Evolutionary conservation across 1,140 invertebrate genomes (phyloP).

Genomic region (Drosophila asahinai): DNA sequence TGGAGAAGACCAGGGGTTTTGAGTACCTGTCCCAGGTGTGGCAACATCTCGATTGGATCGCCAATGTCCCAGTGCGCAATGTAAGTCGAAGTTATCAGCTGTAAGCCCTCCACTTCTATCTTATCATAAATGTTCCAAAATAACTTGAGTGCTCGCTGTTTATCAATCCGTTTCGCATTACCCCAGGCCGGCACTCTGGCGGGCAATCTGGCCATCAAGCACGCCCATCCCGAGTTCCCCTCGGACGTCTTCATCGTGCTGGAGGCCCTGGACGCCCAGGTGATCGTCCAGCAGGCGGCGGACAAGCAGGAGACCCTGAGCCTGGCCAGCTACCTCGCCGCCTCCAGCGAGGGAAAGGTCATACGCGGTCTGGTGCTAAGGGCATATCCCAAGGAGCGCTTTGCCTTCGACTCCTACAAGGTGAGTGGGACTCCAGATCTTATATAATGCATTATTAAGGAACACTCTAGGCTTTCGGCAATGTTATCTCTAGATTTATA

Average conservation of each 20-base stretch:
- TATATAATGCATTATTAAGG: background rate
- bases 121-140: constrained; percentile 12
- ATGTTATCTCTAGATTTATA: background rate
- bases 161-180: constrained; percentile 44
- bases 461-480: too few species aligned
- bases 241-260: constrained; percentile 92
- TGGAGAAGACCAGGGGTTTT: constrained; percentile 86
- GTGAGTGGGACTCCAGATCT: constrained; percentile 80
- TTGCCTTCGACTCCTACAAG: constrained; percentile 86
- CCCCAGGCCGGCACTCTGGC: constrained; percentile 88
- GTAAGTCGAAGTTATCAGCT: constrained; percentile 77
- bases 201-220: constrained; percentile 93
- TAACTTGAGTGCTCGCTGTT: constrained; percentile 8
- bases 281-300: constrained; percentile 57
- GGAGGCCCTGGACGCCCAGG: constrained; percentile 88
- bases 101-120: constrained; percentile 34
- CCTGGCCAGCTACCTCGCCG: constrained; percentile 55
- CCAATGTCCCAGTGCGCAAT: constrained; percentile 90
- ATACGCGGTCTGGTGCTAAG: constrained; percentile 62
- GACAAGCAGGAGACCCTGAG: constrained; percentile 48
- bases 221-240: constrained; percentile 89
- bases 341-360: constrained; percentile 55
- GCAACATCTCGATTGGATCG: constrained; percentile 89
- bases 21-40: constrained; percentile 85
- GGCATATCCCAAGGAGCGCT: constrained; percentile 53